A percentile compares a stretch with the other conserved stretches of the same genome.
phyloP scores from a whole-genome alignment of 2,113 vertebrate species.

The Callocephalon fimbriatum region DNA sequence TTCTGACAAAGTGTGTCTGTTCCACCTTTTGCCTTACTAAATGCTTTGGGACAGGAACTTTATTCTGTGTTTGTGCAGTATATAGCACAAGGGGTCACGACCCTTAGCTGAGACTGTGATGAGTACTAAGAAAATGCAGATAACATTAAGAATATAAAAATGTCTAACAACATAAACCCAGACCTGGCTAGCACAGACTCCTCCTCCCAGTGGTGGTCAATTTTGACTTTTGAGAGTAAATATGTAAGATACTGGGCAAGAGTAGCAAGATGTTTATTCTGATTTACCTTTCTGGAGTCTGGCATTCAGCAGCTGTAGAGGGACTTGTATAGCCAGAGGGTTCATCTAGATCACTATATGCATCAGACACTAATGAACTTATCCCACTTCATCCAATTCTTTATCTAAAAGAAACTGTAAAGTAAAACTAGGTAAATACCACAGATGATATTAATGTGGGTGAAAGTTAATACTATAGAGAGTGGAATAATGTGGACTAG shows the following conservation, averaged over 20 bases:
- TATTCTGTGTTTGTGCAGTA: neutral
- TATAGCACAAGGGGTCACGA: neutral
- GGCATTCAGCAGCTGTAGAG: neutral
- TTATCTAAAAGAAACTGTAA: neutral
- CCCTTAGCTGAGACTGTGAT: neutral
- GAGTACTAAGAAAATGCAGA: neutral
- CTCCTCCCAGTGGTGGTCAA: neutral
- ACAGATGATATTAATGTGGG: neutral
- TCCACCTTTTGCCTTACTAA: neutral
- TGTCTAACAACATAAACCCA: neutral
- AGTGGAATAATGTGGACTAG: neutral
- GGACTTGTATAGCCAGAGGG: neutral
- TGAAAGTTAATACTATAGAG: neutral
- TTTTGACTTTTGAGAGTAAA: neutral
- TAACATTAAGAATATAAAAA: neutral
- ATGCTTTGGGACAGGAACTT: neutral
- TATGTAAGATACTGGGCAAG: neutral
- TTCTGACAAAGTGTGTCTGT: neutral
- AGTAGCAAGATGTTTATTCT: neutral
- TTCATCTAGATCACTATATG: neutral
- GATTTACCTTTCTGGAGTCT: neutral
- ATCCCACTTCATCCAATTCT: neutral
- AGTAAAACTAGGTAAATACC: neutral
- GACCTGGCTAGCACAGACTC: neutral
- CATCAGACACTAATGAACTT: neutral